Evolutionary conservation across 1,140 invertebrate genomes (phyloP).

Genomic region (Procambarus clarkii): DNA sequence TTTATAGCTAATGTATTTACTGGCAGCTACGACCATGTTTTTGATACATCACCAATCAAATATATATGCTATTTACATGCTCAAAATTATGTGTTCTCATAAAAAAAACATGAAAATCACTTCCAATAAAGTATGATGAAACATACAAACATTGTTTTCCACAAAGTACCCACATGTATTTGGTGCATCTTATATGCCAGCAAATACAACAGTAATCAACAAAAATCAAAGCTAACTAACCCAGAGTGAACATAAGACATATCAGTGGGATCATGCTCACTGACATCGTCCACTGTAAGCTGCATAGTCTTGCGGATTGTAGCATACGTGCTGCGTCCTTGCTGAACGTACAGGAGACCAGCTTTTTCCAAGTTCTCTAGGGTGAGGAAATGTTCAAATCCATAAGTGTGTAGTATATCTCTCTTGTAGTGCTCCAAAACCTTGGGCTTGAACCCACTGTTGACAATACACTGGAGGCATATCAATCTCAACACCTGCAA

Average conservation of each 20-base stretch:
- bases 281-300: conserved; percentile 90
- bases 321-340: conserved; percentile 76
- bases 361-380: conserved; percentile 92
- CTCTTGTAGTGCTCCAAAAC: conserved; percentile 93
- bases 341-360: conserved; percentile 85
- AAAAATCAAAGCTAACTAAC: conserved; percentile 81
- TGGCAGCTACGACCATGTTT: too few species aligned
- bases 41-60: too few species aligned
- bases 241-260: conserved; percentile 94
- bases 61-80: too few species aligned
- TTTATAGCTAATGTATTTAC: too few species aligned
- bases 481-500: conserved; percentile 87
- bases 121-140: too few species aligned
- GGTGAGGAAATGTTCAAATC: conserved; percentile 89
- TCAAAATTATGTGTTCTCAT: too few species aligned
- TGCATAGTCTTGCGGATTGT: conserved; percentile 81
- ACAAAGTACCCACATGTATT: too few species aligned
- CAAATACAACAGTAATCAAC: not conserved
- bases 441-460: conserved; percentile 91
- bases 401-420: conserved; percentile 94
- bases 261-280: conserved; percentile 89
- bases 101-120: too few species aligned
- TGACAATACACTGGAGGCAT: conserved; percentile 88
- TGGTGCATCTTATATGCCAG: too few species aligned
- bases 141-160: too few species aligned